These are phyloP conservation scores for Eleginops maclovinus DNA, from an alignment of 2,113 vertebrate genomes.

Conservation along the genomic window DNA sequence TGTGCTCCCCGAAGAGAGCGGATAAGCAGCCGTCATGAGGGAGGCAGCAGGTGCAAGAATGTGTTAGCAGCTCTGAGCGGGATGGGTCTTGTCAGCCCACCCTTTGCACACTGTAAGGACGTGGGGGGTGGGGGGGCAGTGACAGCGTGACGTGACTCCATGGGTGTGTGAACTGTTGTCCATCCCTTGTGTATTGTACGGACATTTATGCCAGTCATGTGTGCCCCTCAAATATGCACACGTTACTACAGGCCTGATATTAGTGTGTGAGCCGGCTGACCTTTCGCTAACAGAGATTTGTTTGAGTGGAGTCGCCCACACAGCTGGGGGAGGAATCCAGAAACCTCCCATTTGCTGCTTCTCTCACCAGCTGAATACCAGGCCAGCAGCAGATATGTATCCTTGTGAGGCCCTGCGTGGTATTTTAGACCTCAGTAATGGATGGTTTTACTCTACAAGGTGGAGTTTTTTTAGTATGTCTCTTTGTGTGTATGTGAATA, in stretches of 20 bases:
- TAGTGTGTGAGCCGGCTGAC: conserved; percentile 39
- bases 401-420: conserved; percentile 58
- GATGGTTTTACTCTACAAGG: conserved; percentile 63
- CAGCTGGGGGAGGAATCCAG: conserved; percentile 56
- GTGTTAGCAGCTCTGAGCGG: conserved; percentile 66
- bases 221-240: conserved; percentile 6
- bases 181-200: conserved; percentile 9
- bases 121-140: conserved; percentile 23
- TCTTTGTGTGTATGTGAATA: conserved; percentile 50
- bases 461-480: conserved; percentile 60
- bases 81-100: conserved; percentile 72
- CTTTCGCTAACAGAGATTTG: conserved; percentile 45
- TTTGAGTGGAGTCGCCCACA: conserved; percentile 47
- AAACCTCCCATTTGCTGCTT: conserved; percentile 56
- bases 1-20: conserved; percentile 51
- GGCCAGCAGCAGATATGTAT: conserved; percentile 46
- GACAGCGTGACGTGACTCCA: conserved; percentile 17
- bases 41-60: conserved; percentile 79
- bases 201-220: conserved; percentile 36
- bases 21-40: conserved; percentile 58
- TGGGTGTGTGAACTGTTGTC: conserved; percentile 34
- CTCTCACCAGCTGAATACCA: conserved; percentile 52
- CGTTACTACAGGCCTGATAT: conserved; percentile 28
- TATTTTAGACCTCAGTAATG: conserved; percentile 77
- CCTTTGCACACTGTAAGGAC: conserved; percentile 47